These are phyloP conservation scores for Pterostichus niger DNA, from an alignment of 2,888 invertebrate species.

Conservation along the genomic window DNA sequence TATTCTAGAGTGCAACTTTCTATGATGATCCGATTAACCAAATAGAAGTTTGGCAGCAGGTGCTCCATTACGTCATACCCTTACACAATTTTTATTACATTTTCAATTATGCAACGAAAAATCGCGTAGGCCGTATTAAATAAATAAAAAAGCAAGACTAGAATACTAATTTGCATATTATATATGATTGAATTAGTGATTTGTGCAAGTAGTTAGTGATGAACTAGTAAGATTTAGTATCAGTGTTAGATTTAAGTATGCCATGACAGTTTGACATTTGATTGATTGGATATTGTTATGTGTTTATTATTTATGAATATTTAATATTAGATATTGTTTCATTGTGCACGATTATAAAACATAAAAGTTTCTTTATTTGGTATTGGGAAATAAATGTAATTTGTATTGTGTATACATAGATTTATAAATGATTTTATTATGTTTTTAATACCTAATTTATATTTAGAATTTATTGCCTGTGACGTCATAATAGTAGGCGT, in stretches of 20 bases:
- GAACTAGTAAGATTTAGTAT: background rate
- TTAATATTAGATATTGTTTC: constrained; percentile 7
- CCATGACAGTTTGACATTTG: constrained; percentile 7
- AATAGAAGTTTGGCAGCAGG: constrained; percentile 27
- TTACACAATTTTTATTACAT: constrained; percentile 30
- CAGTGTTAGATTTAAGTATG: background rate
- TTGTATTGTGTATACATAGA: no score
- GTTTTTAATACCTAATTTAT: no score
- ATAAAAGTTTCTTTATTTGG: no score
- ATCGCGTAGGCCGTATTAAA: constrained; percentile 19
- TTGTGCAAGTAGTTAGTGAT: background rate
- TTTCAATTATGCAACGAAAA: constrained; percentile 18
- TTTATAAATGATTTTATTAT: no score
- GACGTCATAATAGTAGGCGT: no score
- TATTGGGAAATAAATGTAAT: no score
- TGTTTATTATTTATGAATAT: background rate
- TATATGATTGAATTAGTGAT: background rate
- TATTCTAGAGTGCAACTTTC: constrained; percentile 1
- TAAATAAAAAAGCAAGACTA: constrained; percentile 8
- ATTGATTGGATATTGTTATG: constrained; percentile 37
- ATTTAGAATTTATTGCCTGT: no score
- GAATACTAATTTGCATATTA: constrained; percentile 22
- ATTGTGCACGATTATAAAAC: background rate
- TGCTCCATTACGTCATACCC: background rate
- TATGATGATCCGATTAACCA: constrained; percentile 21